A percentile compares a stretch with the other conserved stretches of the same genome.
Evolutionary conservation across 2,797 vertebrate species (phyloP).

Genomic region (Sebastes matsubarae): DNA sequence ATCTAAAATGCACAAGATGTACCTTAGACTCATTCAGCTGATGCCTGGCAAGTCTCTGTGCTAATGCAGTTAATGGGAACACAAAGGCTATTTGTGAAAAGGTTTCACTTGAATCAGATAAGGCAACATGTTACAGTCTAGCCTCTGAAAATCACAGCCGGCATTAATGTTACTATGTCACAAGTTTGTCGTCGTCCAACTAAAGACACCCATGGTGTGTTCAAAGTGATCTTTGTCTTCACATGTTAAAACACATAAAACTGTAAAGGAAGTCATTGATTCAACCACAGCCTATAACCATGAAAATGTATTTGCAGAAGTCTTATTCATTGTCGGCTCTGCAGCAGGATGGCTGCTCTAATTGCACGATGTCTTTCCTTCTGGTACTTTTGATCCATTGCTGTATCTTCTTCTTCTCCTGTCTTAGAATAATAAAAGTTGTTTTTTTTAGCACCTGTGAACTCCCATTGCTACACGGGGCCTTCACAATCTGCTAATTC

Average conservation of each 20-base stretch:
- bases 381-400: neutral
- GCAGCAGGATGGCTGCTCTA: neutral
- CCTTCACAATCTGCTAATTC: slow-evolving; percentile 76
- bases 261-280: neutral
- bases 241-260: neutral
- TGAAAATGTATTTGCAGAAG: neutral
- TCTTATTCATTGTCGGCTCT: neutral
- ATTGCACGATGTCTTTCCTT: slow-evolving; percentile 13
- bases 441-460: slow-evolving; percentile 55
- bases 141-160: neutral
- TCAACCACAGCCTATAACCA: neutral
- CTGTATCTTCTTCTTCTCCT: slow-evolving; percentile 18
- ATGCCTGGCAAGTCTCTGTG: neutral
- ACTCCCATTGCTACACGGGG: slow-evolving; percentile 60
- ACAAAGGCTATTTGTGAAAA: slow-evolving; percentile 25
- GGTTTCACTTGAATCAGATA: slow-evolving; percentile 42
- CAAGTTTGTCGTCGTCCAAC: neutral
- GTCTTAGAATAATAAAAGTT: slow-evolving; percentile 45
- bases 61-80: slow-evolving; percentile 17
- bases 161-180: slow-evolving; percentile 29
- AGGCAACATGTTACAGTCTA: slow-evolving; percentile 12
- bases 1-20: neutral
- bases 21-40: neutral
- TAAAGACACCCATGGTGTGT: neutral
- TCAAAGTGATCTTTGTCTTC: neutral